Base-by-base conservation (phyloP, 2,888 invertebrate genomes). In the Vesta saturnalis region DNA sequence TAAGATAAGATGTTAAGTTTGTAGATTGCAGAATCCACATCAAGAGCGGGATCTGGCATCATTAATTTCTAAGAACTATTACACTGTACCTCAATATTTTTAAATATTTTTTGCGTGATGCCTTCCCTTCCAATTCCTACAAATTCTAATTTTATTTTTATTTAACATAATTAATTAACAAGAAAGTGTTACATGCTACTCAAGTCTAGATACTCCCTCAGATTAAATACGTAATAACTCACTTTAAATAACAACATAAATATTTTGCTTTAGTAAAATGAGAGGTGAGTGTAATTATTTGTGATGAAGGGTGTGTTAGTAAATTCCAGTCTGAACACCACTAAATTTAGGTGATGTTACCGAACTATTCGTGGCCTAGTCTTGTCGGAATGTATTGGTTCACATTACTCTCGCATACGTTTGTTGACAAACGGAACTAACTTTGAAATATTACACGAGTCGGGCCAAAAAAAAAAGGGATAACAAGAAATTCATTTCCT, bases 391-490 rank as follows among this genome's bases (percentile, higher is more conserved):
- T 79, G 78, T 60, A 64, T 69, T 55, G 76, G 80, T 77, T 79
- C 78, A 75, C 77, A 76, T 80, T 77, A 74, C 77, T 70, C 12
- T 18, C 67, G 75, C 77, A 78, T 77, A 77, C 76, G 78, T 76
- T 72, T 76, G 79, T 64, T 76, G 79, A 79, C 78, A 78, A 77
- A 76, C 70, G 68, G 68, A 69, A 69, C 60, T 64, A 67, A 49
- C 60, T 74, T 72, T 73, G 67, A 74, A 67, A 67, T 74, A 74
- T 74, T 21, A 23, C 54, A 39, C 54, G 19, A 23, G 23, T 23
- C 23, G 23, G n/a, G n/a, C n/a, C n/a, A n/a, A n/a, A n/a, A n/a
- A n/a, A n/a, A n/a, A n/a, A 23, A 64, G 5, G 39, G 16, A 14
- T 22, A 19, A 52, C 39, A 18, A 43, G 19, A 67, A 35, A 60